Evolutionary conservation across 1,140 invertebrate genomes (phyloP).

Genomic region (Drosophila seguyi): DNA sequence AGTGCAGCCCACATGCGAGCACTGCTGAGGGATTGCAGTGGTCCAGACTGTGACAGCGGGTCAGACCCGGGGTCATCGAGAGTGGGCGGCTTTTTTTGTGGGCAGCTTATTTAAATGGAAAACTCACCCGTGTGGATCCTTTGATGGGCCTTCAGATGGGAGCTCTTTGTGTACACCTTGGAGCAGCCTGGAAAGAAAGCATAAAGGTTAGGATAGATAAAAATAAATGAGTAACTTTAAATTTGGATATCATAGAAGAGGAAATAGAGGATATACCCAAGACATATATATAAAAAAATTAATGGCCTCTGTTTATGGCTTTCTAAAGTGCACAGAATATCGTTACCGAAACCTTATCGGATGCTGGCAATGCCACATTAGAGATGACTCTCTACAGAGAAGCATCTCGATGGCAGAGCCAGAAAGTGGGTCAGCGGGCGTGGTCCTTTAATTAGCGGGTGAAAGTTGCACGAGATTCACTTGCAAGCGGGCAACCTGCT

Average conservation of each 20-base stretch:
- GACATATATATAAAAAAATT: neutral
- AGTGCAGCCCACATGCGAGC: constrained; percentile 42
- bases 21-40: constrained; percentile 39
- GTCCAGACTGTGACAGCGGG: constrained; percentile 37
- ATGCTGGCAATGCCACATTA: neutral
- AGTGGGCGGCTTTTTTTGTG: constrained; percentile 31
- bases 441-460: constrained; percentile 71
- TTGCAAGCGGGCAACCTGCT: constrained; percentile 22
- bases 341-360: neutral
- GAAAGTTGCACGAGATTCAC: constrained; percentile 75
- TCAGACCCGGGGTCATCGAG: constrained; percentile 15
- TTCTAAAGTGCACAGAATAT: neutral
- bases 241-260: neutral
- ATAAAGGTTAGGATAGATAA: constrained; percentile 19
- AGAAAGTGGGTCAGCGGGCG: constrained; percentile 67
- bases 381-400: constrained; percentile 7
- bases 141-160: constrained; percentile 99
- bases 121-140: constrained; percentile 98
- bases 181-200: constrained; percentile 92
- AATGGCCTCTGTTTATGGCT: neutral
- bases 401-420: constrained; percentile 9
- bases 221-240: neutral
- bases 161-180: constrained; percentile 99
- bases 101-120: constrained; percentile 21
- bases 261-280: neutral